Conservation (phyloP, 2,113 vertebrate species). For the Macquaria australasica region DNA sequence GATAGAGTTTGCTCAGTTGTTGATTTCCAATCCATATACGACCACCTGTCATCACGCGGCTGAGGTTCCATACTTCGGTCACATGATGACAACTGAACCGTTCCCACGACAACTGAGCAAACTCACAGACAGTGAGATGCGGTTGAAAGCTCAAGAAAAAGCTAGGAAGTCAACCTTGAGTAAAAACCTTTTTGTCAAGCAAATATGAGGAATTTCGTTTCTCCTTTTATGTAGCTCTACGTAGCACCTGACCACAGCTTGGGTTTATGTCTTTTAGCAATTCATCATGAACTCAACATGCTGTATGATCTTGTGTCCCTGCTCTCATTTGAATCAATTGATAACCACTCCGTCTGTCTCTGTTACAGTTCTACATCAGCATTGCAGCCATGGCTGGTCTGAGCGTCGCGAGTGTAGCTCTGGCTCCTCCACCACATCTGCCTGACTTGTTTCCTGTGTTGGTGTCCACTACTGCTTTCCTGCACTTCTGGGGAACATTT, state of each 20-base stretch:
- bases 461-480: conserved; percentile 88
- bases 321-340: not conserved
- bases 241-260: not conserved
- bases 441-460: conserved; percentile 93
- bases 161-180: not conserved
- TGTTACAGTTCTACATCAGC: conserved; percentile 90
- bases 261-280: not conserved
- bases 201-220: not conserved
- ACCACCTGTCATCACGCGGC: not conserved
- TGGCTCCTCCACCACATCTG: conserved; percentile 86
- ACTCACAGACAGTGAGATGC: not conserved
- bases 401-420: conserved; percentile 79
- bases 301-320: not conserved
- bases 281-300: not conserved
- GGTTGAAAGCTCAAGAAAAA: not conserved
- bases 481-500: conserved; percentile 89
- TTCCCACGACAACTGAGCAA: not conserved
- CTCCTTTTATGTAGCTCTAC: not conserved
- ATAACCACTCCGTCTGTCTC: conserved; percentile 18
- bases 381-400: conserved; percentile 84
- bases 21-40: not conserved
- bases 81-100: not conserved
- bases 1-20: not conserved
- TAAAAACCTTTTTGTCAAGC: not conserved
- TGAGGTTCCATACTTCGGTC: not conserved